Evolutionary conservation across 1,140 invertebrate species (phyloP), one percentile per base, ranked within the genome.

Genomic region (Lutraria rhynchaena): DNA sequence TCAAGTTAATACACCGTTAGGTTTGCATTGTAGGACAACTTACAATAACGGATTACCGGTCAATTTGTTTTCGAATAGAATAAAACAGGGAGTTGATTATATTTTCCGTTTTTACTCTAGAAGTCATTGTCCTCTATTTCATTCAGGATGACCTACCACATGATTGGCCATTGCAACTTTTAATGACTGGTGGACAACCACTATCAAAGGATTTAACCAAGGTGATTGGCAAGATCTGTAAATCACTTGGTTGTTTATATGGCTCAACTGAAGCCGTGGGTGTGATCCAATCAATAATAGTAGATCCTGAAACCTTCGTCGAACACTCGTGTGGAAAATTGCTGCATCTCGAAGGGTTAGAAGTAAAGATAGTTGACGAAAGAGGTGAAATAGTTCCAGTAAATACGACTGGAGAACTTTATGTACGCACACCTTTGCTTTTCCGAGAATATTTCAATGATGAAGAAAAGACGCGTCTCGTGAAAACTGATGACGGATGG

Each of bases 401-500:
- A 2, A 29, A 51, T 46, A 49, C 37, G 7, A n/a, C n/a, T n/a
- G n/a, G 82, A 35, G 65, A 83, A 27, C n/a, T 83, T 3, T 53
- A 58, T 27, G 57, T 81, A 11, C n/a, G n/a, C n/a, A n/a, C n/a
- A n/a, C n/a, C n/a, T n/a, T n/a, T n/a, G n/a, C n/a, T n/a, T n/a
- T n/a, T n/a, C n/a, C n/a, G n/a, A n/a, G n/a, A n/a, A n/a, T n/a
- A n/a, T n/a, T n/a, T n/a, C n/a, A n/a, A n/a, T 37, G 46, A n/a
- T 17, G 86, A 87, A 19, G 91, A 91, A 60, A 87, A 90, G 61
- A 93, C 92, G 5, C 82, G 75, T 27, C 88, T 92, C 60, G 85
- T 82, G 3, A 57, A 93, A 15, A 92, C 93, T 58, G 61, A 60
- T 1, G 93, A 93, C 57, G 93, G n/a, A n/a, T n/a, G n/a, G n/a